Base-by-base conservation (phyloP, 2,797 vertebrate genomes). In the Myiothlypis chrysogaster region DNA sequence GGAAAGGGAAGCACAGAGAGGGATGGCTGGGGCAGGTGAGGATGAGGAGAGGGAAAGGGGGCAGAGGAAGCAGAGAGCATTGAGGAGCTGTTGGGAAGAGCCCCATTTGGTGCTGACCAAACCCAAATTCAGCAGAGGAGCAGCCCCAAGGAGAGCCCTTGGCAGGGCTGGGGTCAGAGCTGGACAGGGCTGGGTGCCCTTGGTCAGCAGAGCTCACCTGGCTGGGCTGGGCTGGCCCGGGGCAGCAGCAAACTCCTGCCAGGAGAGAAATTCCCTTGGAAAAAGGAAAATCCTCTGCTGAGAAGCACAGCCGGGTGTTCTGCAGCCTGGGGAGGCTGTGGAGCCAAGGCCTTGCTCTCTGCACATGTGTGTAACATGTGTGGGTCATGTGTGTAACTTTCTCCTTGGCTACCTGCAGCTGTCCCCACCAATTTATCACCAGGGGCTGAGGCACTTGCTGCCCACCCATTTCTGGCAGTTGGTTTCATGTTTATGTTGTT, bases 341-440 rank as follows among this genome's bases (percentile, higher is more conserved):
- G 25, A 25, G 2, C 2, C 34, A 13, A 7, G 32, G 39, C 12
- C 8, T 28, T 9, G 27, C 39, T 28, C 15, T 53, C 39, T 35
- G n/a, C 5, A 46, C 27, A 2, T 9, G 16, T 27, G 27, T 50
- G 49, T 28, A 18, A 32, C 18, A 2, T 18, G 30, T 13, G 18
- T 19, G 39, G 53, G 37, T n/a, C 9, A 6, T 24, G 10, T 2
- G 3, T 46, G 6, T 6, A 6, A 12, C 22, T 57, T 47, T 5
- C 15, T 65, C 9, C 22, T 89, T 55, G 22, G 18, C 63, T 61
- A 2, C 32, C 12, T 34, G 0, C 2, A 3, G 13, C n/a, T 53
- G 43, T 23, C 57, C 14, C 2, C 10, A 7, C 4, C 9, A 8
- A 0, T 49, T 64, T 41, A 23, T 44, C 20, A 7, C 8, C 20